A percentile compares a stretch with the other conserved stretches of the same genome.
phyloP scores from a whole-genome alignment of 2,113 vertebrate genomes.

The Pimephales promelas region DNA sequence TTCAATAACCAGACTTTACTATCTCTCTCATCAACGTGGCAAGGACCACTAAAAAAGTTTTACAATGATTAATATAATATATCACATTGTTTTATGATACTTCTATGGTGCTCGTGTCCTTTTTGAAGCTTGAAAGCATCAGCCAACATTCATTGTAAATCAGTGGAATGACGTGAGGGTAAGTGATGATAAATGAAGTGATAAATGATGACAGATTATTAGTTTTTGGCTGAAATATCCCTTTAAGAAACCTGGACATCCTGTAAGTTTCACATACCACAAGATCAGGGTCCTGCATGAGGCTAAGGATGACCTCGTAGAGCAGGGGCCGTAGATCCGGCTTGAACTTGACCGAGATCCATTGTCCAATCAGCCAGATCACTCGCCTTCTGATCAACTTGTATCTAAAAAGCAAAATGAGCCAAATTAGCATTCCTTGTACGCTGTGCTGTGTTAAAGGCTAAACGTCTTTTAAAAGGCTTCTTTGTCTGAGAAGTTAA shows the following conservation, averaged over 20 bases:
- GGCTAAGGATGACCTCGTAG: slow-evolving; percentile 89
- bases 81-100: background rate
- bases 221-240: background rate
- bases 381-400: slow-evolving; percentile 92
- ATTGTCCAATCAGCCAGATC: slow-evolving; percentile 97
- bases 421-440: background rate
- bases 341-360: slow-evolving; percentile 98
- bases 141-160: background rate
- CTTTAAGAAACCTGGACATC: background rate
- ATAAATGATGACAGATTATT: background rate
- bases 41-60: background rate
- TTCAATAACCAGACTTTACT: background rate
- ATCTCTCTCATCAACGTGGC: background rate
- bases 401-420: slow-evolving; percentile 76
- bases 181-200: no score
- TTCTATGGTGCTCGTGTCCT: background rate
- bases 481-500: background rate
- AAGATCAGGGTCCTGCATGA: slow-evolving; percentile 95
- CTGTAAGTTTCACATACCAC: slow-evolving; percentile 82
- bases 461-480: background rate
- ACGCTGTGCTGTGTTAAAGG: background rate
- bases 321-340: slow-evolving; percentile 92
- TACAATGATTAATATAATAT: background rate
- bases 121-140: background rate
- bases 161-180: background rate